Percentiles rank a stretch among this genome's conserved stretches.
Evolutionary conservation across 2,797 vertebrate species (phyloP).

Genomic region (Peromyscus eremicus): DNA sequence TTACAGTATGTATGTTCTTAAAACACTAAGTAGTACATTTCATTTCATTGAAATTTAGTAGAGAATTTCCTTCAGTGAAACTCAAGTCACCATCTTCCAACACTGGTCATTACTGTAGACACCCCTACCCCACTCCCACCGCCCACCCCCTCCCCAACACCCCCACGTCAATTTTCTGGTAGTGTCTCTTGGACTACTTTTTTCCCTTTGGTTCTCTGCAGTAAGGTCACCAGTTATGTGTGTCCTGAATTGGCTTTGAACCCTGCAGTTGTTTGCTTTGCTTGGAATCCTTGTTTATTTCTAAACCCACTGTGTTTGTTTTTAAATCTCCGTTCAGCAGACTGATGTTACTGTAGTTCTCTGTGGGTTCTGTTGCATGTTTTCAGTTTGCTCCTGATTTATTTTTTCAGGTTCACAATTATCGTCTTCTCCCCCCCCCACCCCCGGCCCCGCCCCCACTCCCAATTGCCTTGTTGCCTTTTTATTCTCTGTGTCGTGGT

Average conservation of each 20-base stretch:
- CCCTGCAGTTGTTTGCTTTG: background rate
- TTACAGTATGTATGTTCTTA: background rate
- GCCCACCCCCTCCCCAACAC: rapidly evolving
- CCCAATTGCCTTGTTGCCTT: background rate
- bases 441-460: too few relatives aligned
- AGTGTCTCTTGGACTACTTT: background rate
- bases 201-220: background rate
- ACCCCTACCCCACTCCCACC: too few relatives aligned
- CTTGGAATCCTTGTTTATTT: slow-evolving; percentile 1
- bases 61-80: background rate
- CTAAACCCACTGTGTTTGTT: background rate
- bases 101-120: background rate
- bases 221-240: rapidly evolving
- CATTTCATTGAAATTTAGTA: background rate
- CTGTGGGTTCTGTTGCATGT: background rate
- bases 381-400: background rate
- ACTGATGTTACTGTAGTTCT: background rate
- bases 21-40: slow-evolving; percentile 16
- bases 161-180: background rate
- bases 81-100: background rate
- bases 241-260: background rate
- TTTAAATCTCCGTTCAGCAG: background rate
- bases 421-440: background rate
- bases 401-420: slow-evolving; percentile 28
- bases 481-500: background rate